Percentiles rank a stretch among this genome's conserved stretches.
These are phyloP conservation scores for Agonopterix heracliana DNA, from an alignment of 2,888 invertebrate species.

Conservation along the genomic window DNA sequence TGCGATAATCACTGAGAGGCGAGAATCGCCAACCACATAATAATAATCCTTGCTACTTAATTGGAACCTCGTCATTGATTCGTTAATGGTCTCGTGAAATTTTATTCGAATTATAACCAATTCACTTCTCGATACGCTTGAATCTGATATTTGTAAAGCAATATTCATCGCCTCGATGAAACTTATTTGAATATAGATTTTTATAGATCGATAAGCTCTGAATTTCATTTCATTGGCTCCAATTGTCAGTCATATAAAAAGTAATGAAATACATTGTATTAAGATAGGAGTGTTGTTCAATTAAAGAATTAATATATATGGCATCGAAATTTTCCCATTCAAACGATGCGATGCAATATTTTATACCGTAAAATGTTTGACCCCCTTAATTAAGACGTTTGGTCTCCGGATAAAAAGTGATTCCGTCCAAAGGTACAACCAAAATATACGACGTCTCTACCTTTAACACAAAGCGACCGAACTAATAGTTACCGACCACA, in stretches of 20 bases:
- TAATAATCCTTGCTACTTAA: slow-evolving; percentile 56
- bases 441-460: slow-evolving; percentile 47
- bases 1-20: slow-evolving; percentile 47
- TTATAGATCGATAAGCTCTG: slow-evolving; percentile 20
- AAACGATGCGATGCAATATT: slow-evolving; percentile 40
- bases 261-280: slow-evolving; percentile 12
- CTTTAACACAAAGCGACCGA: slow-evolving; percentile 47
- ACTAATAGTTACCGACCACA: slow-evolving; percentile 42
- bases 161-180: slow-evolving; percentile 7
- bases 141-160: slow-evolving; percentile 6
- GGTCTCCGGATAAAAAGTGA: slow-evolving; percentile 44
- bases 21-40: slow-evolving; percentile 43
- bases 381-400: slow-evolving; percentile 65
- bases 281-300: slow-evolving; percentile 14
- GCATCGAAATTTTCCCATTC: slow-evolving; percentile 22
- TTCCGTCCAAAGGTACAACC: slow-evolving; percentile 38
- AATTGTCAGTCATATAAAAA: slow-evolving; percentile 11
- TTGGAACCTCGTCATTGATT: slow-evolving; percentile 63
- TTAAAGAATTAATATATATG: slow-evolving; percentile 29
- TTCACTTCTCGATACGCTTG: slow-evolving; percentile 28
- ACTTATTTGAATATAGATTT: slow-evolving; percentile 18
- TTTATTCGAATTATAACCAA: slow-evolving; percentile 46
- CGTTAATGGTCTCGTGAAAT: slow-evolving; percentile 60
- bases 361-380: slow-evolving; percentile 44
- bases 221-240: slow-evolving; percentile 8